Evolutionary conservation across 2,888 invertebrate species (phyloP).

Genomic region (Drosophila quinaria): DNA sequence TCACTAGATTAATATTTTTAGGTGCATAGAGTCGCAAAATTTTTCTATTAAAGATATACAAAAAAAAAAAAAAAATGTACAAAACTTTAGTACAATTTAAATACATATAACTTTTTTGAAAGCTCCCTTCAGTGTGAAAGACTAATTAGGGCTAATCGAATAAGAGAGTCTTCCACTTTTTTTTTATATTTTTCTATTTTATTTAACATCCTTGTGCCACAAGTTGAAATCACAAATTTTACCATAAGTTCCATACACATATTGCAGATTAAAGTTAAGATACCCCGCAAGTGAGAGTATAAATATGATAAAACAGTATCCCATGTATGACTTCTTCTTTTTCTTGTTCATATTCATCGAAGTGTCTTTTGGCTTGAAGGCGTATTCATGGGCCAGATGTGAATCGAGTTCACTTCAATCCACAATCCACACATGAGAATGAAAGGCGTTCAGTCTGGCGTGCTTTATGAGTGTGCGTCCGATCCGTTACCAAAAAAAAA

Average conservation of each 20-base stretch:
- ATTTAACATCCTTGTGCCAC: no score
- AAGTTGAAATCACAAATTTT: background rate
- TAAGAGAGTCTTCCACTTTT: no score
- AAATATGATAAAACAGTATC: slow-evolving; percentile 13
- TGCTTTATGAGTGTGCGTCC: slow-evolving; percentile 28
- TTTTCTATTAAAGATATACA: no score
- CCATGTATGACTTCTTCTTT: slow-evolving; percentile 4
- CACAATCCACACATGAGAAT: slow-evolving; percentile 15
- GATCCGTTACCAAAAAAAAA: background rate
- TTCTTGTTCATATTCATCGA: background rate
- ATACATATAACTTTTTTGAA: no score
- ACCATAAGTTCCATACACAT: background rate
- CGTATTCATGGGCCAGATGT: slow-evolving; percentile 1
- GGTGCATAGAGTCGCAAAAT: background rate
- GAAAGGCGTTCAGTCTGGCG: slow-evolving; percentile 32
- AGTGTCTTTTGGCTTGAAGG: background rate
- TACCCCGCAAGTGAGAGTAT: background rate
- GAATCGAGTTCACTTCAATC: slow-evolving; percentile 6
- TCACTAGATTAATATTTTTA: no score
- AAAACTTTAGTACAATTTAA: no score
- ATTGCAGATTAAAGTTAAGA: background rate
- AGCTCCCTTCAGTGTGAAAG: no score
- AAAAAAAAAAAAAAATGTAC: no score
- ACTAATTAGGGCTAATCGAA: no score
- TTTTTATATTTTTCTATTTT: no score